phyloP scores from a whole-genome alignment of 2,113 vertebrate species.

The Ptilonorhynchus violaceus region DNA sequence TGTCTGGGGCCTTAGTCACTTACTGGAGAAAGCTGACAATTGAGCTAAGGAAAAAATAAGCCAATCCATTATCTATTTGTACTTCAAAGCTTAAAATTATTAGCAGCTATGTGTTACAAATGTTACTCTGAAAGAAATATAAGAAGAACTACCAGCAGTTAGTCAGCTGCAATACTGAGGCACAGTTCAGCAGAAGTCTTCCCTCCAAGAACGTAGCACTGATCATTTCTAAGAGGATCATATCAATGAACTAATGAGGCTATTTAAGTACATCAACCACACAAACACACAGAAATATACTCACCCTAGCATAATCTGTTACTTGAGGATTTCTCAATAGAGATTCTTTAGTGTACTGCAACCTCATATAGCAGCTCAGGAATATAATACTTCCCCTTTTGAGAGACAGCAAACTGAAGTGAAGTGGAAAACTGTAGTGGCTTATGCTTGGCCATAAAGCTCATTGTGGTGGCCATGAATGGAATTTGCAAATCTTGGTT shows the following conservation, averaged over 20 bases:
- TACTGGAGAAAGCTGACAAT: neutral
- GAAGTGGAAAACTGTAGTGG: neutral
- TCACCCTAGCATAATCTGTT: neutral
- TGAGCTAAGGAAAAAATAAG: neutral
- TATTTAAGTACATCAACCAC: neutral
- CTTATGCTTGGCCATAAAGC: neutral
- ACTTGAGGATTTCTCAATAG: neutral
- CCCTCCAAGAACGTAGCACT: neutral
- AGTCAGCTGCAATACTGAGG: neutral
- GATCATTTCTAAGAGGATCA: neutral
- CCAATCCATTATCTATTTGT: neutral
- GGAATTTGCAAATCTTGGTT: conserved; percentile 1
- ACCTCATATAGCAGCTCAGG: neutral
- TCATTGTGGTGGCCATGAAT: neutral
- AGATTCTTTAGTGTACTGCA: neutral
- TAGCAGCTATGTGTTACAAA: neutral
- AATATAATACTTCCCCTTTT: neutral
- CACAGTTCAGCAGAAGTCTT: neutral
- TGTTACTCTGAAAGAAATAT: neutral
- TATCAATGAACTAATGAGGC: neutral
- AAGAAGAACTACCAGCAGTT: neutral
- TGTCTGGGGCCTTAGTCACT: neutral
- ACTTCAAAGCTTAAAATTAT: neutral
- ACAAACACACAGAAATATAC: neutral
- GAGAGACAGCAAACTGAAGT: neutral